A percentile compares a stretch with the other conserved stretches of the same genome.
phyloP scores from a whole-genome alignment of 1,140 invertebrate genomes.

The Heliconius melpomene region DNA sequence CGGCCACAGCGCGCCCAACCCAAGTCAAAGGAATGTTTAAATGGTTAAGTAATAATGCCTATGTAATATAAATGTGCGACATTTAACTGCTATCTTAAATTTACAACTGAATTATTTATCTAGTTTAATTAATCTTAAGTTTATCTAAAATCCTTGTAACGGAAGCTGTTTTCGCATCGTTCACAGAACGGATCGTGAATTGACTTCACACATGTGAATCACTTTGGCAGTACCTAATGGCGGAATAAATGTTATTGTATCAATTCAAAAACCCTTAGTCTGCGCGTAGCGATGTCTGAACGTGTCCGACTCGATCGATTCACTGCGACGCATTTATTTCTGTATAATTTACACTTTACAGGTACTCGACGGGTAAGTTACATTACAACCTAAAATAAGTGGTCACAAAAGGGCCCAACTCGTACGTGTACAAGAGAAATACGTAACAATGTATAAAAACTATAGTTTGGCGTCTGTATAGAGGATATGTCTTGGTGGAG shows the following conservation, averaged over 20 bases:
- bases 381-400: constrained; percentile 72
- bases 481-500: constrained; percentile 61
- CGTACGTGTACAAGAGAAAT: constrained; percentile 53
- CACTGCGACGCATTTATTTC: constrained; percentile 73
- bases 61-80: constrained; percentile 77
- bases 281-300: constrained; percentile 17
- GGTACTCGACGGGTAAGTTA: constrained; percentile 77
- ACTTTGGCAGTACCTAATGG: constrained; percentile 79
- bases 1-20: constrained; percentile 45
- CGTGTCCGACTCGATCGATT: constrained; percentile 55
- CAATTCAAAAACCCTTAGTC: constrained; percentile 56
- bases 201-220: constrained; percentile 74
- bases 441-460: constrained; percentile 68
- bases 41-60: constrained; percentile 80
- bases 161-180: constrained; percentile 77
- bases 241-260: constrained; percentile 55
- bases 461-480: constrained; percentile 63
- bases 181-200: constrained; percentile 79
- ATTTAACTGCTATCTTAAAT: constrained; percentile 80
- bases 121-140: constrained; percentile 75
- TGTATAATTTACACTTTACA: constrained; percentile 79
- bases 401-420: constrained; percentile 76
- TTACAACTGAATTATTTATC: constrained; percentile 79
- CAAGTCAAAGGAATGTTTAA: constrained; percentile 79
- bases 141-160: constrained; percentile 75